Evolutionary conservation across 92 coral and sea anemone species (phyloP), one percentile per base, ranked within the genome.

Genomic region (Isaurus tuberculatus): DNA sequence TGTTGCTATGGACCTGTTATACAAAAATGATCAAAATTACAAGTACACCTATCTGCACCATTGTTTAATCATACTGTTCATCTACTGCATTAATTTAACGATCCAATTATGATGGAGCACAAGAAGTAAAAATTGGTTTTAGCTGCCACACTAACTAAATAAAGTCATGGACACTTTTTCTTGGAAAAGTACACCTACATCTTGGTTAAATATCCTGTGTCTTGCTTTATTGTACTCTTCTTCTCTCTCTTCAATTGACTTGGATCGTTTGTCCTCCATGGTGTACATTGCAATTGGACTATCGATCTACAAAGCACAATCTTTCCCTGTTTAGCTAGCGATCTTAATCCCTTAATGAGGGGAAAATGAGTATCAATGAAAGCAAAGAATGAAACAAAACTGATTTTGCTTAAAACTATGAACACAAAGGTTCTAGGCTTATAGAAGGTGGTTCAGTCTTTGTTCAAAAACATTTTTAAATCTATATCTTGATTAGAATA

Each of bases 241-340:
- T 48, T 94, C 99, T 48, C 99, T 88, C 80, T 96, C 98, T 83
- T 96, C 99, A 79, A 96, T 94, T 34, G 99, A 96, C 84, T 96
- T 96, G 17, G 98, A 94, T 57, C 97, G 87, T 64, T 95, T 95
- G 58, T 91, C 98, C 51, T 94, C 99, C 93, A 94, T 88, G 8
- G 94, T 81, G 58, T 74, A 83, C 58, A 91, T 74, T 26, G 89
- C 83, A 75, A 86, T 87, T 60, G 98, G 95, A 75, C 95, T 96
- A 65, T 94, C 94, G 73, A 91, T 86, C 98, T 95, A 79, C 29
- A 44, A 65, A 57, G 19, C 53, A 42, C 70, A 82, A 34, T 73
- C 15, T 29, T 58, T 30, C 23, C 32, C 22, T 71, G 11, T 46
- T 9, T 48, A 8, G 3, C 17, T 51, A 14, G 3, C 3, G 17